Evolutionary conservation across 2,888 invertebrate genomes (phyloP).

Genomic region (Aproaerema taeniolella): DNA sequence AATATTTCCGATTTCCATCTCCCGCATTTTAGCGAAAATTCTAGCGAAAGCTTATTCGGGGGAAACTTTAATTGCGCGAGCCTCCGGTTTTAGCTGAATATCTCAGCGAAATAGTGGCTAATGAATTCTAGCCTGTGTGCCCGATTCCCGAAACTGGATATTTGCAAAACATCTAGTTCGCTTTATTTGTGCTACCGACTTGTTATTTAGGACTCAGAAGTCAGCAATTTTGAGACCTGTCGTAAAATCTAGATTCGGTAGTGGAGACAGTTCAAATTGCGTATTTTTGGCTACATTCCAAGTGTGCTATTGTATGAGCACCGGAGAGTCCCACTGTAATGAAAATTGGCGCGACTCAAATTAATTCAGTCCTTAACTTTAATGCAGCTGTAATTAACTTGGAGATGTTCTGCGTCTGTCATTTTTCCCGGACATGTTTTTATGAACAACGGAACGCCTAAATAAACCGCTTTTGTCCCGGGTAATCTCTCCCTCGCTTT

Average conservation of each 20-base stretch:
- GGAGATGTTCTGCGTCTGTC: slow-evolving; percentile 12
- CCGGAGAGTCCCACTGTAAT: slow-evolving; percentile 22
- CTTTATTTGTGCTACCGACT: too few species aligned
- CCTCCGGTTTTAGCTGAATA: slow-evolving; percentile 7
- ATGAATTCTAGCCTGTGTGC: slow-evolving; percentile 7
- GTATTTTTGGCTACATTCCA: slow-evolving; percentile 30
- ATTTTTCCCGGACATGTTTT: slow-evolving; percentile 7
- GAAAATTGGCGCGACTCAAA: slow-evolving; percentile 28
- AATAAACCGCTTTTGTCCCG: not conserved
- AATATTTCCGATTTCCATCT: slow-evolving; percentile 25
- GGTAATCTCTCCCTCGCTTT: slow-evolving; percentile 3
- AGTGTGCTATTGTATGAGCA: slow-evolving; percentile 25
- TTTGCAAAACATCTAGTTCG: too few species aligned
- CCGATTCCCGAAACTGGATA: too few species aligned
- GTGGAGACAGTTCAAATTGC: too few species aligned
- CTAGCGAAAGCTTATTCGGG: too few species aligned
- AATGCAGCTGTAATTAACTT: slow-evolving; percentile 26
- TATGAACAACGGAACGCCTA: not conserved
- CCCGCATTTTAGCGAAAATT: slow-evolving; percentile 3
- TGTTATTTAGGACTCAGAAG: too few species aligned
- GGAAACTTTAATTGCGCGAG: slow-evolving; percentile 7
- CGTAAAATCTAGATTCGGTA: too few species aligned
- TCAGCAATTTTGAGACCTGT: too few species aligned
- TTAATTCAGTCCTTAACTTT: slow-evolving; percentile 27
- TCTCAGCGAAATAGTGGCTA: slow-evolving; percentile 5